phyloP scores from a whole-genome alignment of 2,888 invertebrate genomes.

The Mythimna vitellina region DNA sequence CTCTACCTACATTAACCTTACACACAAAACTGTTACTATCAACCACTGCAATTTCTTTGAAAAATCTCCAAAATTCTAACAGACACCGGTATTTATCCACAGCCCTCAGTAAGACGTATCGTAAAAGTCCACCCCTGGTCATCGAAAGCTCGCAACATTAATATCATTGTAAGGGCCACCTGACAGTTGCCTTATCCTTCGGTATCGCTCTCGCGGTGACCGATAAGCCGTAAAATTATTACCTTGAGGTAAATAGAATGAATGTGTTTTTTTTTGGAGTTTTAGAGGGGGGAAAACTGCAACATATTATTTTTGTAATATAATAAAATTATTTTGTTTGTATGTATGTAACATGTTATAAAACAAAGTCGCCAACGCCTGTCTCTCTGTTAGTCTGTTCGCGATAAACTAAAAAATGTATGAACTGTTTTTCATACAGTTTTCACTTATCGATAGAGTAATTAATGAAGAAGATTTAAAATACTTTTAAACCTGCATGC shows the following conservation, averaged over 20 bases:
- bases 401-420: no score
- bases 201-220: conserved; percentile 73
- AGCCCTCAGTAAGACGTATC: conserved; percentile 56
- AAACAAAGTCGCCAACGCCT: no score
- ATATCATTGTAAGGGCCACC: conserved; percentile 80
- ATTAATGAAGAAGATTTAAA: no score
- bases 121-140: conserved; percentile 66
- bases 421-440: no score
- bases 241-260: conserved; percentile 74
- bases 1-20: no score
- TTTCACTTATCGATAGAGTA: no score
- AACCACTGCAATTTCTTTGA: not conserved
- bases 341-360: no score
- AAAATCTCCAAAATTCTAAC: conserved; percentile 7
- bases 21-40: not conserved
- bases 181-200: conserved; percentile 79
- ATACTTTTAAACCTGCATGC: no score
- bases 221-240: conserved; percentile 79
- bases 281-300: not conserved
- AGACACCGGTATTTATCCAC: conserved; percentile 48
- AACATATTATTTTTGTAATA: no score
- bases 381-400: no score
- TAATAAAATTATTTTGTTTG: no score
- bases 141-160: conserved; percentile 71
- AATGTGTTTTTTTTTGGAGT: conserved; percentile 61